A percentile compares a stretch with the other conserved stretches of the same genome.
Conservation (phyloP, 2,113 vertebrate genomes). For the Callipepla squamata region DNA sequence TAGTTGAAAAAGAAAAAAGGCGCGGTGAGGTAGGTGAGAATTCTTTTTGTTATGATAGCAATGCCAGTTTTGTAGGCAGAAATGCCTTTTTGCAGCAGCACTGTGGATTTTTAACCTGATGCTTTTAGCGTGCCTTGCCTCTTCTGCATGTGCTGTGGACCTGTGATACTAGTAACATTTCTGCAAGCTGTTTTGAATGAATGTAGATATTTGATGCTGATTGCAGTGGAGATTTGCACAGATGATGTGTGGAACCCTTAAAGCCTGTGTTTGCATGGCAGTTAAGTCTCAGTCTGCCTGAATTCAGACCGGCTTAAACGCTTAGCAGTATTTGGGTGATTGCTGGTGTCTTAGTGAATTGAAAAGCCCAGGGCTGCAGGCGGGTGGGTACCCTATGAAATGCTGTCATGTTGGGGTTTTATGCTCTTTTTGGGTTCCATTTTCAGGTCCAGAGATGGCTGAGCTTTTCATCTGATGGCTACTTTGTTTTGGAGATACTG, state of each 20-base stretch:
- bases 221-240: slow-evolving; percentile 20
- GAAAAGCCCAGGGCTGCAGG: slow-evolving; percentile 26
- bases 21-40: background rate
- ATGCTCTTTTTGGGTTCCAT: background rate
- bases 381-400: background rate
- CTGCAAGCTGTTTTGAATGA: background rate
- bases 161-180: background rate
- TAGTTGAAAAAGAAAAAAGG: background rate
- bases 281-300: slow-evolving; percentile 41
- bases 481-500: background rate
- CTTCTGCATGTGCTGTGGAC: background rate
- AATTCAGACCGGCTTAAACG: slow-evolving; percentile 55
- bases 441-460: background rate
- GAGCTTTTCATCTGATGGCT: background rate
- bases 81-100: background rate
- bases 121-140: background rate
- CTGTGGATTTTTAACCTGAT: background rate
- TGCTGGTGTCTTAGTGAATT: slow-evolving; percentile 21
- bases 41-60: background rate
- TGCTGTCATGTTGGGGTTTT: background rate
- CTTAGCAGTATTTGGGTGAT: slow-evolving; percentile 37
- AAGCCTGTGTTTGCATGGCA: background rate
- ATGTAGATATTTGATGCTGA: background rate
- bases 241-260: slow-evolving; percentile 22
- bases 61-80: background rate